Conservation (phyloP, 2,797 vertebrate species). For the Vipera latastei region DNA sequence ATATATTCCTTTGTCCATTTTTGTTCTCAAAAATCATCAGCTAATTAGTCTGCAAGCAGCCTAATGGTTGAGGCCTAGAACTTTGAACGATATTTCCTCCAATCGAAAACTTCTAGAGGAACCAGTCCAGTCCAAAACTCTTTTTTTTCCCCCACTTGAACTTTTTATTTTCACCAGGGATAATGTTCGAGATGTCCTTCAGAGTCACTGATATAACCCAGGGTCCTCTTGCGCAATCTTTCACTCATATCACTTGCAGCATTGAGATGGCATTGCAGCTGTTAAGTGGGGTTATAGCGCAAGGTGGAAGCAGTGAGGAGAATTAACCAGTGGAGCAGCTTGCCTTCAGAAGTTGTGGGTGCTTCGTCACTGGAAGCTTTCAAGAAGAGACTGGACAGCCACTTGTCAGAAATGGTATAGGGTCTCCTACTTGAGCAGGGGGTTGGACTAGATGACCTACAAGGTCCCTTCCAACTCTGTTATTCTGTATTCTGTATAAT, state of each 20-base stretch:
- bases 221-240: background rate
- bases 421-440: too few relatives aligned
- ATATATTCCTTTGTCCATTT: background rate
- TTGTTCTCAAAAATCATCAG: background rate
- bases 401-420: too few relatives aligned
- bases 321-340: too few relatives aligned
- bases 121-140: background rate
- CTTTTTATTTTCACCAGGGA: background rate
- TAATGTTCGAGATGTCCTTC: background rate
- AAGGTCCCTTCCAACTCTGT: too few relatives aligned
- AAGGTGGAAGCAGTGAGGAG: background rate
- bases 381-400: too few relatives aligned
- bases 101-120: background rate
- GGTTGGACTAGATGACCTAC: too few relatives aligned
- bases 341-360: too few relatives aligned
- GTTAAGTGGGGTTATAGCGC: background rate
- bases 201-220: background rate
- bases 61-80: background rate
- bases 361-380: too few relatives aligned
- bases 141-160: background rate
- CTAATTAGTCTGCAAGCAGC: background rate
- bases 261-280: background rate
- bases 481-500: background rate
- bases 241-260: background rate
- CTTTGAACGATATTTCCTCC: background rate